Evolutionary conservation across 2,888 invertebrate species (phyloP).

Genomic region (Ephialtes manifestator): DNA sequence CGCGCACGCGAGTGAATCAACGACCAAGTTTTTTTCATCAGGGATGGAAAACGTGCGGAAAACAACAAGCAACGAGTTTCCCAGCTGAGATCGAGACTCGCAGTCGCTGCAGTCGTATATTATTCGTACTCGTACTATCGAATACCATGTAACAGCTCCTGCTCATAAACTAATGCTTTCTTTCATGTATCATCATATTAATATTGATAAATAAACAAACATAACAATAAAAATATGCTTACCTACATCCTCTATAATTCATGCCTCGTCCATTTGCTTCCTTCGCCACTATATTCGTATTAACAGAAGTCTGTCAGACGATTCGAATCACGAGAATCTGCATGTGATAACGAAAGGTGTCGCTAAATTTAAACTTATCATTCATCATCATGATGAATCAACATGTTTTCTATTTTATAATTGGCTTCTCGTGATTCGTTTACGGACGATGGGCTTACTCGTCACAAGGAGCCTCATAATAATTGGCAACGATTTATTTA

Average conservation of each 20-base stretch:
- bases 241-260: constrained; percentile 39
- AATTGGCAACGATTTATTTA: constrained; percentile 77
- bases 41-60: constrained; percentile 14
- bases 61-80: constrained; percentile 19
- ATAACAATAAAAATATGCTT: constrained; percentile 48
- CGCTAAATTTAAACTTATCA: background rate
- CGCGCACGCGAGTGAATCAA: constrained; percentile 63
- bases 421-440: constrained; percentile 30
- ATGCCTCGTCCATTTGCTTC: background rate
- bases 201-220: constrained; percentile 36
- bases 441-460: background rate
- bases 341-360: constrained; percentile 32
- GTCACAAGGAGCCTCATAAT: constrained; percentile 76
- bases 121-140: background rate
- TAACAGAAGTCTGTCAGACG: constrained; percentile 22
- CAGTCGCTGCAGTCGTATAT: constrained; percentile 34
- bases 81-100: constrained; percentile 21
- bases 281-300: constrained; percentile 6
- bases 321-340: constrained; percentile 6
- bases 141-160: constrained; percentile 18
- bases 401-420: constrained; percentile 9
- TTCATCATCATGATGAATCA: background rate
- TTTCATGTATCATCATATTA: constrained; percentile 16
- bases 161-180: constrained; percentile 36
- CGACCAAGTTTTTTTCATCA: constrained; percentile 4